These are phyloP conservation scores for Melolontha melolontha DNA, from an alignment of 2,888 invertebrate genomes.

Conservation along the genomic window DNA sequence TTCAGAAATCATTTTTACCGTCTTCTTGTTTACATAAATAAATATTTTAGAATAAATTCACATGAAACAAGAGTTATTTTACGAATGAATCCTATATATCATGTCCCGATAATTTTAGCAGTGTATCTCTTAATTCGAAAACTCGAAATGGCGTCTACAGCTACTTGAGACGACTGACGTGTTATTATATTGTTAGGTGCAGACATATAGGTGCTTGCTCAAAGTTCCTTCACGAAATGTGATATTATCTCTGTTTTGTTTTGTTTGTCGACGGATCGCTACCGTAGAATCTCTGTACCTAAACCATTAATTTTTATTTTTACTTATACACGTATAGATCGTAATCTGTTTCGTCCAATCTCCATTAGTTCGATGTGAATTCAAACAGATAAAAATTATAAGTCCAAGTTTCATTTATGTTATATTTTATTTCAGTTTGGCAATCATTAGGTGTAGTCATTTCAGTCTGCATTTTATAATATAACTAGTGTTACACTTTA, in stretches of 20 bases:
- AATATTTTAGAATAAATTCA: no score
- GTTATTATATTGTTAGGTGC: constrained; percentile 58
- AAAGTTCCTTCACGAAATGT: constrained; percentile 43
- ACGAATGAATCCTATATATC: not conserved
- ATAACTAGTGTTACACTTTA: no score
- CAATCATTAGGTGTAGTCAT: no score
- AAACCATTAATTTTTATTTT: constrained; percentile 17
- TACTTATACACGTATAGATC: constrained; percentile 17
- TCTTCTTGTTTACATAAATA: no score
- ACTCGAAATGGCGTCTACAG: constrained; percentile 55
- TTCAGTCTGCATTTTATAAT: no score
- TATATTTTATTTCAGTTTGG: no score
- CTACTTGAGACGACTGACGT: constrained; percentile 58
- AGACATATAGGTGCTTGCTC: constrained; percentile 25
- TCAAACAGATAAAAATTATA: no score
- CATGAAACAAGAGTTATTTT: no score
- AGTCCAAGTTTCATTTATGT: no score
- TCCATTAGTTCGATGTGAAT: no score
- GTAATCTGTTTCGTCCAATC: constrained; percentile 2
- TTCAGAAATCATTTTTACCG: no score
- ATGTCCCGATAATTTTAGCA: constrained; percentile 8
- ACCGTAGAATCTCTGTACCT: constrained; percentile 34
- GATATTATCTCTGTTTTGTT: constrained; percentile 51
- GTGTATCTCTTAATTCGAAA: constrained; percentile 7
- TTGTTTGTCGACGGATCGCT: constrained; percentile 42